Evolutionary conservation across 1,140 invertebrate species (phyloP).

Genomic region (Vanessa atalanta): DNA sequence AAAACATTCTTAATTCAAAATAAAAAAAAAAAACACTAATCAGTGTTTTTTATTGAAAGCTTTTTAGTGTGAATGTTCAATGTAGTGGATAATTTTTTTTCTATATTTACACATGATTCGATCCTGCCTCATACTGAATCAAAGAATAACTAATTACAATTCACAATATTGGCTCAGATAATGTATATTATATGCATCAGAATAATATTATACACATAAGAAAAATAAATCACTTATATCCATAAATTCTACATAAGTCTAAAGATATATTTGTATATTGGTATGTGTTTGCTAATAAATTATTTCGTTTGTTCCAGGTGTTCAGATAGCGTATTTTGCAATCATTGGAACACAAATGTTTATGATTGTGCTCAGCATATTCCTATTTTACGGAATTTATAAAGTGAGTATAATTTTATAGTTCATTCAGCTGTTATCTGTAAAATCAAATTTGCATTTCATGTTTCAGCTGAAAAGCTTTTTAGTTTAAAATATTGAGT

Average conservation of each 20-base stretch:
- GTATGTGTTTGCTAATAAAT: not conserved
- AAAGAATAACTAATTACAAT: too few species aligned
- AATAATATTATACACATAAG: too few species aligned
- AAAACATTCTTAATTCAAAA: too few species aligned
- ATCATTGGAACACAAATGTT: conserved; percentile 88
- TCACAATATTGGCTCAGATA: too few species aligned
- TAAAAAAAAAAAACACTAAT: too few species aligned
- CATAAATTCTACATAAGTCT: not conserved
- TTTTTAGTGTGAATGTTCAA: too few species aligned
- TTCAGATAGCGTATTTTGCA: conserved; percentile 87
- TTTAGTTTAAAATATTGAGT: conserved; percentile 13
- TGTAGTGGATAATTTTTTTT: too few species aligned
- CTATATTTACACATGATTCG: too few species aligned
- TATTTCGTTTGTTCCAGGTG: conserved; percentile 81
- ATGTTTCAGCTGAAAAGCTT: conserved; percentile 13
- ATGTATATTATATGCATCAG: too few species aligned
- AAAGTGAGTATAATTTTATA: conserved; percentile 81
- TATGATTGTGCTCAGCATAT: conserved; percentile 85
- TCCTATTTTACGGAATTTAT: conserved; percentile 85
- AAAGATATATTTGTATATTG: too few species aligned
- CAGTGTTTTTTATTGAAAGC: too few species aligned
- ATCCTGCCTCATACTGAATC: too few species aligned
- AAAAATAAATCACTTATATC: not conserved
- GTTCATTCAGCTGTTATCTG: conserved; percentile 1
- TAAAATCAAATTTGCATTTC: conserved; percentile 14